Conservation (phyloP, 1,140 invertebrate genomes). For the Sarcophaga peregrina region DNA sequence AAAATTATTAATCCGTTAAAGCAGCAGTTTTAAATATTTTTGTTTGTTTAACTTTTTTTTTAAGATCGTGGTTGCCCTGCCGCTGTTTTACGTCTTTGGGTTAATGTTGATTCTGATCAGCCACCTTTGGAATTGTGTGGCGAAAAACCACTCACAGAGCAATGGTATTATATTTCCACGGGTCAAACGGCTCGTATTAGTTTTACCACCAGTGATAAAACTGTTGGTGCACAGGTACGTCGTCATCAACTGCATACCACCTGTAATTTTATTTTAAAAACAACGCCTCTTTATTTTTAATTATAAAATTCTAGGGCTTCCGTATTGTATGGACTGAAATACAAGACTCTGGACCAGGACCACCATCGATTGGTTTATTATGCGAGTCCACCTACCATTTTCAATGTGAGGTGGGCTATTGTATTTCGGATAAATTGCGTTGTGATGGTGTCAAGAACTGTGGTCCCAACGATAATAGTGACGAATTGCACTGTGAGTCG, state of each 20-base stretch:
- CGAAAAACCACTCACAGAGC: conserved; percentile 77
- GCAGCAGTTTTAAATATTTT: not conserved
- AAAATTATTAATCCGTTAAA: not conserved
- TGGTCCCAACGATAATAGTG: conserved; percentile 80
- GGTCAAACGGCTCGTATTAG: conserved; percentile 69
- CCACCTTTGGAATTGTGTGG: conserved; percentile 90
- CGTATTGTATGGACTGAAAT: conserved; percentile 91
- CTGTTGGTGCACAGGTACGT: conserved; percentile 74
- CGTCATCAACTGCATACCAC: not conserved
- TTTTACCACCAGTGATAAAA: conserved; percentile 86
- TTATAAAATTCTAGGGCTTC: conserved; percentile 74
- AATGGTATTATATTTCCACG: conserved; percentile 86
- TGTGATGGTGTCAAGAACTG: conserved; percentile 86
- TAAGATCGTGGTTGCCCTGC: conserved; percentile 89
- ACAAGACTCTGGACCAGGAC: conserved; percentile 67
- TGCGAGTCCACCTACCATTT: conserved; percentile 66
- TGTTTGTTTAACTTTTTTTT: not conserved
- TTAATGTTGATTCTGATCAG: conserved; percentile 73
- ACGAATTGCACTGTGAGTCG: conserved; percentile 86
- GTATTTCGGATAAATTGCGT: conserved; percentile 80
- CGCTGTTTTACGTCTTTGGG: conserved; percentile 89
- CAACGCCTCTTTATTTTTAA: not conserved
- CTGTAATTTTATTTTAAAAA: not conserved
- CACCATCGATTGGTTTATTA: conserved; percentile 61
- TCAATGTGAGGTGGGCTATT: conserved; percentile 74